A percentile compares a stretch with the other conserved stretches of the same genome.
These are phyloP conservation scores for Catagonus wagneri DNA, from an alignment of 2,113 vertebrate genomes.

Conservation along the genomic window DNA sequence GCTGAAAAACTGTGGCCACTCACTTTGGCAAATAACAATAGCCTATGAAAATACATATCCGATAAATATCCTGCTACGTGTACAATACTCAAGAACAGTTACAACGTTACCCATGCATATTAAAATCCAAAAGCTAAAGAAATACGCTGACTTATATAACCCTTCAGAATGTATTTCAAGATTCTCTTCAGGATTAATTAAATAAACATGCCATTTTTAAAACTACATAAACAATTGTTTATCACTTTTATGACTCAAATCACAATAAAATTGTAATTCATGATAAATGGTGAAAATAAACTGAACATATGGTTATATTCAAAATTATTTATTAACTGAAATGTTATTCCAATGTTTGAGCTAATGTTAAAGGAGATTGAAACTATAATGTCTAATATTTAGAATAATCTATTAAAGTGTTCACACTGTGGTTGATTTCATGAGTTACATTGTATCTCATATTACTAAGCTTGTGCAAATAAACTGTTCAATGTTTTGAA, in stretches of 20 bases:
- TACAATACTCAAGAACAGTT: constrained; percentile 58
- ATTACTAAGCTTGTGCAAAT: constrained; percentile 82
- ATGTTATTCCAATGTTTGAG: constrained; percentile 73
- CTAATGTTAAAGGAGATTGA: constrained; percentile 80
- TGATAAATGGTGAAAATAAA: constrained; percentile 78
- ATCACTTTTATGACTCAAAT: constrained; percentile 69
- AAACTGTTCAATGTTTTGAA: constrained; percentile 78
- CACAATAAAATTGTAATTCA: constrained; percentile 76
- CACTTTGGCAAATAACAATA: constrained; percentile 52
- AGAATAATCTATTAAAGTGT: constrained; percentile 82
- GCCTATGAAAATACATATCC: constrained; percentile 52
- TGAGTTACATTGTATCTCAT: constrained; percentile 77
- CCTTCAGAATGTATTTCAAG: constrained; percentile 46
- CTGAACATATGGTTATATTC: constrained; percentile 74
- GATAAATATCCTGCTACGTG: constrained; percentile 28
- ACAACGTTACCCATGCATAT: constrained; percentile 28
- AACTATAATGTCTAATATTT: constrained; percentile 78
- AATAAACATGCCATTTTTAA: constrained; percentile 58
- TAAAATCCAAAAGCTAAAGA: constrained; percentile 60
- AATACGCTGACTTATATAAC: constrained; percentile 48
- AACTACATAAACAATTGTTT: constrained; percentile 74
- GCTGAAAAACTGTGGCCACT: constrained; percentile 52
- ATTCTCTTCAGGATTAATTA: constrained; percentile 78
- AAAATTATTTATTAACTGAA: constrained; percentile 81
- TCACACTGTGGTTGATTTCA: constrained; percentile 67